Evolutionary conservation across 2,797 vertebrate genomes (phyloP).

Genomic region (Semaprochilodus insignis): DNA sequence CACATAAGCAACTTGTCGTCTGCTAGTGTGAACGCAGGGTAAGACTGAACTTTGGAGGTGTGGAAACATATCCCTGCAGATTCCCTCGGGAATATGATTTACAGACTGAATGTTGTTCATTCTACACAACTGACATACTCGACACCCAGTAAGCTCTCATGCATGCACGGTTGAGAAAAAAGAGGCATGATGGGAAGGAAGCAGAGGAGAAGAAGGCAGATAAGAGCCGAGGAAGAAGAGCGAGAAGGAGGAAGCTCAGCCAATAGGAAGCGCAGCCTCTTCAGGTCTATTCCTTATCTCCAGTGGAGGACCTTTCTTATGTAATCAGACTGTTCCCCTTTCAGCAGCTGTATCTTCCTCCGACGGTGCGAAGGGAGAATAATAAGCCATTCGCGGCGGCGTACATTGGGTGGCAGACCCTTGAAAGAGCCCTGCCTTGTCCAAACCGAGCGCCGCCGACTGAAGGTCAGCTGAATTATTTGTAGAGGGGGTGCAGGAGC

Average conservation of each 20-base stretch:
- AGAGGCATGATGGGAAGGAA: no score
- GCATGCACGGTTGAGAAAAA: no score
- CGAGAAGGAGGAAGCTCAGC: not conserved
- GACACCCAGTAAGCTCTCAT: no score
- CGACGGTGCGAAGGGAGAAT: conserved; percentile 86
- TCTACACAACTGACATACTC: no score
- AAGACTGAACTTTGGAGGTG: no score
- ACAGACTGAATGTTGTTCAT: no score
- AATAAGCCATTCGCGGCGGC: conserved; percentile 72
- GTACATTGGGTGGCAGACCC: conserved; percentile 62
- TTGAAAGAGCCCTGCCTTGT: conserved; percentile 85
- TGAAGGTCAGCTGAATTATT: conserved; percentile 85
- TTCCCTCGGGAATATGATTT: no score
- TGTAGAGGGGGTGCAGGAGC: conserved; percentile 81
- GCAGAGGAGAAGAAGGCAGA: no score
- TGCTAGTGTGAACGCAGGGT: no score
- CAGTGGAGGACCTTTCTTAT: conserved; percentile 80
- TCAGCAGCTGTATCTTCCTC: conserved; percentile 67
- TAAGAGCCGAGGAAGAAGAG: not conserved
- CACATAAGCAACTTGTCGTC: no score
- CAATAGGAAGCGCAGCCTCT: conserved; percentile 71
- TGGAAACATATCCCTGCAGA: no score
- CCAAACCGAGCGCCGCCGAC: conserved; percentile 79
- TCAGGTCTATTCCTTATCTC: conserved; percentile 81
- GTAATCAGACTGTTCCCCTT: conserved; percentile 86